Percentiles rank a stretch among this genome's conserved stretches.
phyloP scores from a whole-genome alignment of 2,113 vertebrate species.

The Irena cyanogastra region DNA sequence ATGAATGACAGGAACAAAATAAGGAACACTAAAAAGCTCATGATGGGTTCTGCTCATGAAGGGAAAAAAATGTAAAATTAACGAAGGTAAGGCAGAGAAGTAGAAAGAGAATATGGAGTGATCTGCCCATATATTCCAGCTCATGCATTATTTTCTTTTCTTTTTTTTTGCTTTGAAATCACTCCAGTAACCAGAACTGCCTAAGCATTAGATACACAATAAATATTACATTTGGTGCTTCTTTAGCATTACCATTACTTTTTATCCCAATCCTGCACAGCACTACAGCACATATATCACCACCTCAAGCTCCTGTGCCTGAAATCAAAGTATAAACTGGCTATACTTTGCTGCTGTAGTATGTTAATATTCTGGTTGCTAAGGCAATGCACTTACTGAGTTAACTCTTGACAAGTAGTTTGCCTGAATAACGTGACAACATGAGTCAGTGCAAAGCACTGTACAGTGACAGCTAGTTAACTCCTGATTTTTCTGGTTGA shows the following conservation, averaged over 20 bases:
- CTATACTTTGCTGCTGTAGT: not conserved
- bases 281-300: not conserved
- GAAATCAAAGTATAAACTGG: not conserved
- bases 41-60: not conserved
- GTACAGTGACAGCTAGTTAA: not conserved
- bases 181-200: not conserved
- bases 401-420: not conserved
- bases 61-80: constrained; percentile 7
- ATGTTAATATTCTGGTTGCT: constrained; percentile 29
- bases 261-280: not conserved
- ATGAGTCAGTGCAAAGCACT: not conserved
- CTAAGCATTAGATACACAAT: not conserved
- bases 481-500: not conserved
- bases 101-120: not conserved
- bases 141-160: not conserved
- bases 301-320: not conserved
- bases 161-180: not conserved
- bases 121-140: not conserved
- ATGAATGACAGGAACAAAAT: not conserved
- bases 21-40: not conserved
- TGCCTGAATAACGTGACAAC: not conserved
- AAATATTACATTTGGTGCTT: not conserved
- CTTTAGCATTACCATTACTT: not conserved
- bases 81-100: not conserved
- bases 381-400: not conserved